These are phyloP conservation scores for Drosophila lini DNA, from an alignment of 1,140 invertebrate genomes.

Conservation along the genomic window DNA sequence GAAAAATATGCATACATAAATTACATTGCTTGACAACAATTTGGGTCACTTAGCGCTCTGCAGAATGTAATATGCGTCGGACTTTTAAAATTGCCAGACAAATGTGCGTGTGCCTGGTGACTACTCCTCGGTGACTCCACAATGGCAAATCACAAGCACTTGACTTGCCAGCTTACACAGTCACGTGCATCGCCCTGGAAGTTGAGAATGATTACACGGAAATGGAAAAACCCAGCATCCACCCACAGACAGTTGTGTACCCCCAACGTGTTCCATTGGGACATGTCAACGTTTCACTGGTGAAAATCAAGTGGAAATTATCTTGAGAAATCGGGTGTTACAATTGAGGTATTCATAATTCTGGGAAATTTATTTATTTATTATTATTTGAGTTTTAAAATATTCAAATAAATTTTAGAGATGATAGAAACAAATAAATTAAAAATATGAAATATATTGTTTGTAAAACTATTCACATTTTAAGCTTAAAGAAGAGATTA, in stretches of 20 bases:
- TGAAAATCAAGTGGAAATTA: conserved; percentile 3
- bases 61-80: conserved; percentile 69
- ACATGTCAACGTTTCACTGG: conserved; percentile 16
- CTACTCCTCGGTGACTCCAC: conserved; percentile 47
- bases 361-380: no score
- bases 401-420: no score
- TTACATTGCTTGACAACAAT: conserved; percentile 58
- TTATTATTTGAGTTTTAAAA: no score
- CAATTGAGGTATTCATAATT: background rate
- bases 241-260: conserved; percentile 10
- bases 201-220: conserved; percentile 56
- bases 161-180: conserved; percentile 46
- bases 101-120: conserved; percentile 40
- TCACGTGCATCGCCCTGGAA: conserved; percentile 21
- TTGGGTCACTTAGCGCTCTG: conserved; percentile 72
- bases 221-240: conserved; percentile 16
- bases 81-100: conserved; percentile 73
- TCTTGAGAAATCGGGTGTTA: background rate
- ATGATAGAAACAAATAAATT: no score
- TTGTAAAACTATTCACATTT: background rate
- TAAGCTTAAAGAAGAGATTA: no score
- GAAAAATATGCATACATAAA: conserved; percentile 29
- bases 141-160: conserved; percentile 64
- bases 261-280: conserved; percentile 2
- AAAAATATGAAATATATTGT: background rate